Evolutionary conservation across 1,140 invertebrate genomes (phyloP).

Genomic region (Plutomurus gul): DNA sequence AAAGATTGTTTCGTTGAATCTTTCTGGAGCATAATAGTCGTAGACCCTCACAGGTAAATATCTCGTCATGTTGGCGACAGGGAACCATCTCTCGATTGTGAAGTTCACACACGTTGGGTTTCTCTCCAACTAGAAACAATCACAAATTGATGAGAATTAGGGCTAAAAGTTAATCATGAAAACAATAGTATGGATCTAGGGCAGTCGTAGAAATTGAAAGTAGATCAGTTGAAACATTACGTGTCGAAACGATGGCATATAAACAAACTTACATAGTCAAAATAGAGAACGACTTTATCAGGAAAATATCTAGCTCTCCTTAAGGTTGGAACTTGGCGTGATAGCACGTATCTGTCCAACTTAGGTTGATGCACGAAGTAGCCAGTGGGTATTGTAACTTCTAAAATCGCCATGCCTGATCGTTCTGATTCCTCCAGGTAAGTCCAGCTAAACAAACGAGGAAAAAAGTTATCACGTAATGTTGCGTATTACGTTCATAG

Average conservation of each 20-base stretch:
- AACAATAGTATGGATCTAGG: background rate
- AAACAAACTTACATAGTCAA: slow-evolving; percentile 78
- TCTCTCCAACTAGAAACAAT: slow-evolving; percentile 68
- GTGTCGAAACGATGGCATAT: background rate
- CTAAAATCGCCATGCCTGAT: slow-evolving; percentile 89
- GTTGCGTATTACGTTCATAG: background rate
- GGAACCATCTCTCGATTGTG: slow-evolving; percentile 90
- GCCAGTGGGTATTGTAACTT: slow-evolving; percentile 89
- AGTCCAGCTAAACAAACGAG: slow-evolving; percentile 58
- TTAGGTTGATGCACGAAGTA: slow-evolving; percentile 91
- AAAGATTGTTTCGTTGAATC: slow-evolving; percentile 92
- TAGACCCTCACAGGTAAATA: slow-evolving; percentile 88
- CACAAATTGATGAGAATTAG: background rate
- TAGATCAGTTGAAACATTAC: slow-evolving; percentile 7
- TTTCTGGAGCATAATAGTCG: slow-evolving; percentile 96
- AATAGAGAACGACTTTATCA: slow-evolving; percentile 89
- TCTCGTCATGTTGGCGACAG: slow-evolving; percentile 94
- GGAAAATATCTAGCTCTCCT: slow-evolving; percentile 81
- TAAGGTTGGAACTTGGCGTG: slow-evolving; percentile 72
- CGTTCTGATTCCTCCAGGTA: slow-evolving; percentile 50
- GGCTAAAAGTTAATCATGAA: background rate
- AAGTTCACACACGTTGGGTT: slow-evolving; percentile 88
- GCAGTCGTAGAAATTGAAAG: background rate
- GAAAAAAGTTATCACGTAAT: background rate
- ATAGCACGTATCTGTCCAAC: slow-evolving; percentile 80